Percentiles rank a stretch among this genome's conserved stretches.
phyloP scores from a whole-genome alignment of 2,113 vertebrate species.

The Eclectus roratus region DNA sequence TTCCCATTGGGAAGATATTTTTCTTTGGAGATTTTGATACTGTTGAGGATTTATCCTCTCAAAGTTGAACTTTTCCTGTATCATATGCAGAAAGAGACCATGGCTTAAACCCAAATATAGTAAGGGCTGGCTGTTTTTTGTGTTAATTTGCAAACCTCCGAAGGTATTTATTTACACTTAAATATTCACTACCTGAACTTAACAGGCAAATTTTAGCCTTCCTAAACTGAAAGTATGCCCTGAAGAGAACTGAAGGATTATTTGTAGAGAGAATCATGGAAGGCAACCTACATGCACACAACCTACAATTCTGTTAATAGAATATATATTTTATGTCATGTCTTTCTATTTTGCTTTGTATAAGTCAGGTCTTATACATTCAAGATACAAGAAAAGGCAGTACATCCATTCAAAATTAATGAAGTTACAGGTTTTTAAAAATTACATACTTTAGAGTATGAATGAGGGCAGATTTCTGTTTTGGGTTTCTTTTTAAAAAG shows the following conservation, averaged over 20 bases:
- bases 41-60: neutral
- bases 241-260: neutral
- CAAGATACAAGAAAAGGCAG: neutral
- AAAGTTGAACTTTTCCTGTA: neutral
- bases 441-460: slow-evolving; percentile 43
- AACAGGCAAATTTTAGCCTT: slow-evolving; percentile 10
- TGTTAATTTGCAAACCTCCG: neutral
- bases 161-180: slow-evolving; percentile 19
- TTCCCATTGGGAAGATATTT: neutral
- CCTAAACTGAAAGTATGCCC: neutral
- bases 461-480: slow-evolving; percentile 67
- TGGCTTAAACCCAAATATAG: neutral
- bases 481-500: slow-evolving; percentile 58
- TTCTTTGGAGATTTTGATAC: neutral
- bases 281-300: neutral
- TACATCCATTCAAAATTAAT: slow-evolving; percentile 54
- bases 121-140: neutral
- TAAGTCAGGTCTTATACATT: neutral
- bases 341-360: neutral
- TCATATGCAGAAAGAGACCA: neutral
- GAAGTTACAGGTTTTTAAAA: slow-evolving; percentile 17
- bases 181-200: neutral
- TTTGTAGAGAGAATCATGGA: neutral
- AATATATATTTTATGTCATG: neutral
- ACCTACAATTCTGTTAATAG: no score